These are phyloP conservation scores for Catharus bicknelli DNA, from an alignment of 2,113 vertebrate genomes.

Conservation along the genomic window DNA sequence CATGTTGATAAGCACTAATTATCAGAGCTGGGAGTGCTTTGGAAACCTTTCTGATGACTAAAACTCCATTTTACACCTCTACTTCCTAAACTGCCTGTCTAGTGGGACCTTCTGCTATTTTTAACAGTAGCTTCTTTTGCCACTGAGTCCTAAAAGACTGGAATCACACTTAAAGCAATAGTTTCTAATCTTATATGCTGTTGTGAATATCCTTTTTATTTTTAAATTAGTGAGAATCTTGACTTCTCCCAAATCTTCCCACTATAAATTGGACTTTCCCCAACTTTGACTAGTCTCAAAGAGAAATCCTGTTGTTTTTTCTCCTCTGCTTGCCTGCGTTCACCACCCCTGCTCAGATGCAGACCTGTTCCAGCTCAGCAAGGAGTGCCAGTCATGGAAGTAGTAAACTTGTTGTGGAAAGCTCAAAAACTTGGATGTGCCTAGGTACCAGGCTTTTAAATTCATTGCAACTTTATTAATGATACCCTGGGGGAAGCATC, in stretches of 20 bases:
- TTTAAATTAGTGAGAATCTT: not conserved
- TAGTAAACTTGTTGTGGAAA: conserved; percentile 34
- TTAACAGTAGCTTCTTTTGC: not conserved
- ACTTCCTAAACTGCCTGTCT: not conserved
- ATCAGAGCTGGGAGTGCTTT: not conserved
- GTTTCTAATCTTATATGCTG: not conserved
- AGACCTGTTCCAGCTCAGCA: not conserved
- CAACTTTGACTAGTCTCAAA: not conserved
- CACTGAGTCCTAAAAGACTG: not conserved
- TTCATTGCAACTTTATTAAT: conserved; percentile 45
- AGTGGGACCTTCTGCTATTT: not conserved
- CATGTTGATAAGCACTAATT: not conserved
- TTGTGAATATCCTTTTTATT: not conserved
- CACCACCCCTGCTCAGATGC: not conserved
- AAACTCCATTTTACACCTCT: not conserved
- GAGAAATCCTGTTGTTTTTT: not conserved
- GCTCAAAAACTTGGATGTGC: conserved; percentile 26
- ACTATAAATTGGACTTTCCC: not conserved
- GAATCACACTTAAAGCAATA: not conserved
- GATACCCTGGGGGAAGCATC: conserved; percentile 42
- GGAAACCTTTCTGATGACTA: not conserved
- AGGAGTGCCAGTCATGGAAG: not conserved
- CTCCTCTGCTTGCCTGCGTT: not conserved
- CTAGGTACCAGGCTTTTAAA: conserved; percentile 34
- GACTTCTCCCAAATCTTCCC: not conserved